Evolutionary conservation across 2,113 vertebrate genomes (phyloP).

Genomic region (Eretmochelys imbricata): DNA sequence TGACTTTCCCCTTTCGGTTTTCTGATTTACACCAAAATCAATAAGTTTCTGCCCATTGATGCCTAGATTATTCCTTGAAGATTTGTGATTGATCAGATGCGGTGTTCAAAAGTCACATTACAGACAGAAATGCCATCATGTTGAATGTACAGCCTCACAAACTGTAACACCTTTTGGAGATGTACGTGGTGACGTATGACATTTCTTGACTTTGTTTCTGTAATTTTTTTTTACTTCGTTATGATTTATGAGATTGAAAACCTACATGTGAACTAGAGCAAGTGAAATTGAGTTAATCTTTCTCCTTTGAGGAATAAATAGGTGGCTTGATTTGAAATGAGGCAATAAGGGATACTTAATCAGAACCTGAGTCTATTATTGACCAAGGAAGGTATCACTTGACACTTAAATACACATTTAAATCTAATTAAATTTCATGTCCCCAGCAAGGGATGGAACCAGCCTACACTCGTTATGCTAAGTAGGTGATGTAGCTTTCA

Average conservation of each 20-base stretch:
- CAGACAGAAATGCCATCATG: not conserved
- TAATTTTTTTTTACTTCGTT: constrained; percentile 13
- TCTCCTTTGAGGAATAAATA: constrained; percentile 1
- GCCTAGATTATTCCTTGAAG: not conserved
- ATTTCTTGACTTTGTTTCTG: not conserved
- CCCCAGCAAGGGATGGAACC: not conserved
- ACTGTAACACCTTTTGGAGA: not conserved
- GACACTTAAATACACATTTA: not conserved
- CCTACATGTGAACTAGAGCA: not conserved
- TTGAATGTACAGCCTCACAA: not conserved
- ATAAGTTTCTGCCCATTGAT: not conserved
- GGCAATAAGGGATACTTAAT: not conserved
- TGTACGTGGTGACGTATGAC: not conserved
- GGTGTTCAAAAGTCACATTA: not conserved
- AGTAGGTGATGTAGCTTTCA: not conserved
- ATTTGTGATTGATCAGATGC: not conserved
- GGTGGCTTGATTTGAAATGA: not conserved
- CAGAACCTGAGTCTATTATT: not conserved
- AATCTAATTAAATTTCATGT: not conserved
- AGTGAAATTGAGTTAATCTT: constrained; percentile 8
- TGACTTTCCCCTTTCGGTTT: not conserved
- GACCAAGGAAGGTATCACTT: not conserved
- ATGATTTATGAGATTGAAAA: not conserved
- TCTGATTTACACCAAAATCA: not conserved
- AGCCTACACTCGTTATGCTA: rapidly evolving